phyloP scores from a whole-genome alignment of 2,888 invertebrate species.

The Carpatolechia fugitivella region DNA sequence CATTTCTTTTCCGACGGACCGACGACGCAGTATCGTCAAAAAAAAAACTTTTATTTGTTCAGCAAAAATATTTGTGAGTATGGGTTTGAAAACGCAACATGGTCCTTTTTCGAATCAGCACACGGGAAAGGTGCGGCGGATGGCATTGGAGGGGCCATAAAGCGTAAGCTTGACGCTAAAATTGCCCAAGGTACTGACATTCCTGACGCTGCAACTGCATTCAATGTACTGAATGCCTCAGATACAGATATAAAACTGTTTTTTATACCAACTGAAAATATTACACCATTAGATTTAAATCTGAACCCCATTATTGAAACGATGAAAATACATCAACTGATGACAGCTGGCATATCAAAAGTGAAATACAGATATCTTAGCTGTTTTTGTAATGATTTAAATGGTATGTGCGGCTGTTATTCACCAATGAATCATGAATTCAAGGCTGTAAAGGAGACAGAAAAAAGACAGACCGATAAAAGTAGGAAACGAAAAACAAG shows the following conservation, averaged over 20 bases:
- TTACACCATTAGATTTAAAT: too few relatives aligned
- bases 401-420: too few relatives aligned
- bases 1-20: slow-evolving; percentile 19
- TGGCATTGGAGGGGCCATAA: slow-evolving; percentile 19
- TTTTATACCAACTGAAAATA: not conserved
- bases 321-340: slow-evolving; percentile 4
- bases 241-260: slow-evolving; percentile 10
- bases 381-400: slow-evolving; percentile 11
- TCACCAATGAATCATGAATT: too few relatives aligned
- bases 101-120: slow-evolving; percentile 18
- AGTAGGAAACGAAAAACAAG: too few relatives aligned
- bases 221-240: not conserved
- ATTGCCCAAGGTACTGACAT: slow-evolving; percentile 17
- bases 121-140: slow-evolving; percentile 23
- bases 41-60: slow-evolving; percentile 15
- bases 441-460: too few relatives aligned
- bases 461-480: too few relatives aligned
- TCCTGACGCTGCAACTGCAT: slow-evolving; percentile 15
- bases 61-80: not conserved
- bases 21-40: slow-evolving; percentile 15
- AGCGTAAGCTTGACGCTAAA: slow-evolving; percentile 16
- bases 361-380: slow-evolving; percentile 7
- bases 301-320: not conserved
- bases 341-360: too few relatives aligned
- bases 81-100: slow-evolving; percentile 14